Evolutionary conservation across 1,140 invertebrate genomes (phyloP).

Genomic region (Drosophila suzukii): DNA sequence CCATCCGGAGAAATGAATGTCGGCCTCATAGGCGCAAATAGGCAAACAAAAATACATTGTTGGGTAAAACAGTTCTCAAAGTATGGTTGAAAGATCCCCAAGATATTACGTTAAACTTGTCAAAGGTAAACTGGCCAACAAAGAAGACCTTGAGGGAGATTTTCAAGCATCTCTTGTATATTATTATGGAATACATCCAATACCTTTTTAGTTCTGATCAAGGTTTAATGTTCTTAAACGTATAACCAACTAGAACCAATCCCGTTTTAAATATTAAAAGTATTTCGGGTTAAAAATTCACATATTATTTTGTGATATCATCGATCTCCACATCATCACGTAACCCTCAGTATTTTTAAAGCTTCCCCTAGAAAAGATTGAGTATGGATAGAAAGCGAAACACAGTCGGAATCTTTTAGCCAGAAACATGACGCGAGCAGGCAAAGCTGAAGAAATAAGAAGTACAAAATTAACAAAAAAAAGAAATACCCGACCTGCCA

Average conservation of each 20-base stretch:
- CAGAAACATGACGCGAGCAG: slow-evolving; percentile 33
- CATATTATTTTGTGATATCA: slow-evolving; percentile 1
- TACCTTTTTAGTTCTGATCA: no score
- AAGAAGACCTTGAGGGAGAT: not conserved
- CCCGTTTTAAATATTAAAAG: no score
- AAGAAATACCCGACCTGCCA: slow-evolving; percentile 32
- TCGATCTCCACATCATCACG: not conserved
- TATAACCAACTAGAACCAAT: no score
- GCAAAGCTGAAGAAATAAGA: slow-evolving; percentile 24
- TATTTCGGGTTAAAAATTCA: not conserved
- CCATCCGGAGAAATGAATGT: slow-evolving; percentile 5
- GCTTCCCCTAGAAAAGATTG: slow-evolving; percentile 5
- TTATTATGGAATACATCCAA: no score
- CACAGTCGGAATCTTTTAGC: slow-evolving; percentile 26
- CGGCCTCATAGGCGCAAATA: slow-evolving; percentile 14
- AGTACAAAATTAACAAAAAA: slow-evolving; percentile 8
- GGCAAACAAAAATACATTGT: slow-evolving; percentile 19
- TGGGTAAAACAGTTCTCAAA: not conserved
- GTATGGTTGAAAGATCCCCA: slow-evolving; percentile 8
- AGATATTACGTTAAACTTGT: slow-evolving; percentile 2
- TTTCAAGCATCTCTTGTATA: no score
- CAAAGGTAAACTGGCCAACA: not conserved
- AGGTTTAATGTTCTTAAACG: no score
- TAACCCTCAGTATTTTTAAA: not conserved
- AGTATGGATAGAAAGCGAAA: slow-evolving; percentile 7